phyloP scores from a whole-genome alignment of 1,140 invertebrate genomes.

The Drosophila azteca region DNA sequence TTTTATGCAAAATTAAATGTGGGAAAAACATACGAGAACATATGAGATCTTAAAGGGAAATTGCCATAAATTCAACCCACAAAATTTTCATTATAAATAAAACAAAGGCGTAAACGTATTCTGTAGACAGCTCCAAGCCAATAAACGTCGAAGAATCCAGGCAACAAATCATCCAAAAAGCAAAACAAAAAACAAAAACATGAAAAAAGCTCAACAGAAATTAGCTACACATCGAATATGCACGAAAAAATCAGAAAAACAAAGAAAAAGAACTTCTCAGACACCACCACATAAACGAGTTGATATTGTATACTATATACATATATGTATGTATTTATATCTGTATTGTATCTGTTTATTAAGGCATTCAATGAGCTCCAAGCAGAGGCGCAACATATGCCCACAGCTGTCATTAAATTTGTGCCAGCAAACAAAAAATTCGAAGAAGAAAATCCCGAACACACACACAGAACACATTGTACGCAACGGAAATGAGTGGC shows the following conservation, averaged over 20 bases:
- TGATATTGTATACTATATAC: slow-evolving; percentile 9
- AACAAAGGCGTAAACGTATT: slow-evolving; percentile 27
- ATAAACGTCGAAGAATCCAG: slow-evolving; percentile 32
- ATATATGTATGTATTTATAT: too few relatives aligned
- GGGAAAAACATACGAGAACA: slow-evolving; percentile 11
- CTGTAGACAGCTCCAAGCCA: slow-evolving; percentile 13
- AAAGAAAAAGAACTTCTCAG: slow-evolving; percentile 1
- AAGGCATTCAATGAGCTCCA: slow-evolving; percentile 43
- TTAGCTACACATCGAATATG: slow-evolving; percentile 49
- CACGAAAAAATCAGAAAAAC: slow-evolving; percentile 15
- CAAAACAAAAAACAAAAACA: slow-evolving; percentile 17
- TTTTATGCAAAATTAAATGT: slow-evolving; percentile 60
- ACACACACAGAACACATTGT: slow-evolving; percentile 10
- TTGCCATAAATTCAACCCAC: not conserved
- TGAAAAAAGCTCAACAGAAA: slow-evolving; percentile 39
- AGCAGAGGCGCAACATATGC: slow-evolving; percentile 63
- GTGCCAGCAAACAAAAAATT: slow-evolving; percentile 29
- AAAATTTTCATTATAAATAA: slow-evolving; percentile 6
- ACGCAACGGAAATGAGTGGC: slow-evolving; percentile 62
- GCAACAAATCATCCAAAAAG: slow-evolving; percentile 7
- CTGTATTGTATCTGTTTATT: slow-evolving; percentile 9
- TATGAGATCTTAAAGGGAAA: not conserved
- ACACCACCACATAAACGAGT: slow-evolving; percentile 8
- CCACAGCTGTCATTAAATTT: slow-evolving; percentile 63
- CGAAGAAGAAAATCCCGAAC: slow-evolving; percentile 31